phyloP scores from a whole-genome alignment of 53 echinoderm and acorn worm species.

The Antedon mediterranea region DNA sequence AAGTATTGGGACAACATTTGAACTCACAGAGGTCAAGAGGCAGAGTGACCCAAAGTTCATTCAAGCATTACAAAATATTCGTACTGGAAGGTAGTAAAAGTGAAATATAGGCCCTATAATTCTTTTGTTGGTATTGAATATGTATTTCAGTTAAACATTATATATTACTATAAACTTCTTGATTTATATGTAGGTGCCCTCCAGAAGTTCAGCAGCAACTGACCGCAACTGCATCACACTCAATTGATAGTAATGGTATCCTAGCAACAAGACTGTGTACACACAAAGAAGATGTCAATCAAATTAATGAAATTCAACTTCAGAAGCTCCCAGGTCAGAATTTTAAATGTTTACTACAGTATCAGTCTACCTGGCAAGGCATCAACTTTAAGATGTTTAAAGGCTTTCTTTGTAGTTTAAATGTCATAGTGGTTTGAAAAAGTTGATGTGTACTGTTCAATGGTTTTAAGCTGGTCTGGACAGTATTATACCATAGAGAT shows the following conservation, averaged over 20 bases:
- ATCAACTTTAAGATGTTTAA: not conserved
- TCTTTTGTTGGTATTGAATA: too few relatives aligned
- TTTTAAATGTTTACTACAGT: not conserved
- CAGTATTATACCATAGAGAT: too few relatives aligned
- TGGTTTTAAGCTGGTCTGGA: too few relatives aligned
- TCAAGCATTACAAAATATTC: slow-evolving; percentile 66
- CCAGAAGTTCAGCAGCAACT: slow-evolving; percentile 40
- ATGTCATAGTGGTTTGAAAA: too few relatives aligned
- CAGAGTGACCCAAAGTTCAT: slow-evolving; percentile 83
- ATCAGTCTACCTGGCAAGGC: not conserved
- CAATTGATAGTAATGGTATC: slow-evolving; percentile 70
- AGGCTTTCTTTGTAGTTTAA: not conserved
- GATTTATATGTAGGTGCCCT: too few relatives aligned
- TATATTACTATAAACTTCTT: too few relatives aligned
- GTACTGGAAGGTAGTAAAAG: slow-evolving; percentile 81
- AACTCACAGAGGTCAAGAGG: slow-evolving; percentile 71
- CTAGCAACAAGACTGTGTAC: slow-evolving; percentile 87
- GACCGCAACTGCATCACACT: slow-evolving; percentile 59
- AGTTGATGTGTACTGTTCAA: too few relatives aligned
- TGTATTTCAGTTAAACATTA: too few relatives aligned
- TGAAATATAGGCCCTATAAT: not conserved
- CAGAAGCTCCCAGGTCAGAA: slow-evolving; percentile 55
- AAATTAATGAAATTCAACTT: slow-evolving; percentile 75
- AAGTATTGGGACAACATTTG: slow-evolving; percentile 61
- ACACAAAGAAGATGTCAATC: slow-evolving; percentile 96